Evolutionary conservation across 1,140 invertebrate species (phyloP).

Genomic region (Meloidogyne exigua): DNA sequence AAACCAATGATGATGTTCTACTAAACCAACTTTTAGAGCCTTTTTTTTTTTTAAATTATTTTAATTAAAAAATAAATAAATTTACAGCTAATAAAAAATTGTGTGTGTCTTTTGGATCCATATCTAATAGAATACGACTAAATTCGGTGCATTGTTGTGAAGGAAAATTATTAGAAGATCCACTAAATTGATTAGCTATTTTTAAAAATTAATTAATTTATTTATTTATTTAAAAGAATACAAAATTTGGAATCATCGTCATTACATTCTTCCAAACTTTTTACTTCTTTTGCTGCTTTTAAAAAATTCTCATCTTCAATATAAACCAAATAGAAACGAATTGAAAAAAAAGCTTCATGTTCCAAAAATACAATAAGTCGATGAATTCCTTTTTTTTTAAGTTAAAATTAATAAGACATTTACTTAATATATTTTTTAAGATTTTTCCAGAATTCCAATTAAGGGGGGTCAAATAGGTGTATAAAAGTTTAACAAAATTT

Average conservation of each 20-base stretch:
- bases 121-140: conserved; percentile 56
- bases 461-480: too few relatives aligned
- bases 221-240: background rate
- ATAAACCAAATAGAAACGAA: conserved; percentile 56
- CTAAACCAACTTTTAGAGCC: conserved; percentile 62
- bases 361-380: conserved; percentile 53
- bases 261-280: conserved; percentile 17
- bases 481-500: too few relatives aligned
- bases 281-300: conserved; percentile 48
- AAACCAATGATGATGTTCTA: conserved; percentile 63
- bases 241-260: background rate
- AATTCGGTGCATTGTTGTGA: conserved; percentile 56
- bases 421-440: too few relatives aligned
- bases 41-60: conserved; percentile 11
- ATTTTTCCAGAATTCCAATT: too few relatives aligned
- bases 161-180: background rate
- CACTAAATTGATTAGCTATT: background rate
- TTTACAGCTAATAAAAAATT: conserved; percentile 56
- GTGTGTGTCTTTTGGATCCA: conserved; percentile 58
- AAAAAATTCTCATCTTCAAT: conserved; percentile 58
- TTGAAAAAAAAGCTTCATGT: conserved; percentile 47
- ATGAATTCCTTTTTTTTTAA: conserved; percentile 31
- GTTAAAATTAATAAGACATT: too few relatives aligned
- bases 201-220: background rate
- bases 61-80: conserved; percentile 20